Base-by-base conservation (phyloP, 2,113 vertebrate species). In the Synchiropus splendidus region DNA sequence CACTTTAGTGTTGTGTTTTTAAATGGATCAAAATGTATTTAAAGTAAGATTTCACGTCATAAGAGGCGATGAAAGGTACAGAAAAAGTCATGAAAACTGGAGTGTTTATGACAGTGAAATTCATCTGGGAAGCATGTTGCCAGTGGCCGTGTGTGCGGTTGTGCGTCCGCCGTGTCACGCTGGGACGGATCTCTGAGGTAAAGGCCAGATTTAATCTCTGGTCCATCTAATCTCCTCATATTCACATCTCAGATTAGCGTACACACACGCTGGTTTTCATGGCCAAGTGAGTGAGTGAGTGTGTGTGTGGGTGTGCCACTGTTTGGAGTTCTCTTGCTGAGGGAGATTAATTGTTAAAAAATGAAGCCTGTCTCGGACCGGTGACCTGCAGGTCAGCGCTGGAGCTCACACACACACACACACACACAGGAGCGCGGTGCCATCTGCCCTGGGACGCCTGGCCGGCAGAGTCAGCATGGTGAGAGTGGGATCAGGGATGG, bases 321-420 rank as follows among this genome's bases (percentile, higher is more conserved):
- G 43, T 53, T 64, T 41, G 42, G 39, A 16, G 53, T 36, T 49
- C 70, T 51, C 51, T 61, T 61, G 48, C 54, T 59, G 65, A 69
- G 70, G 54, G 67, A 80, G 77, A 85, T 84, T 83, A 83, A 83
- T 82, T 82, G 78, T 79, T 83, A 48, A 77, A 81, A 83, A 77
- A 72, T 80, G 68, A 81, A 82, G 79, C 77, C 67, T 64, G 74
- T 82, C 76, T 72, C 43, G 67, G 74, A 70, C 67, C 72, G 12
- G 42, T 21, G 68, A 81, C 78, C 80, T 50, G 8, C 35, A 45
- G 70, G 81, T 82, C 79, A 75, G 36, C 54, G 38, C 13, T 50
- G 54, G 59, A 75, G 44, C 55, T 66, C 45, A 44, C 33, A 55
- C 66, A 48, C 21, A 32, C 27, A 49, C 42, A 38, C 37, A 62